phyloP scores from a whole-genome alignment of 2,113 vertebrate genomes.

The Chaetodon auriga region DNA sequence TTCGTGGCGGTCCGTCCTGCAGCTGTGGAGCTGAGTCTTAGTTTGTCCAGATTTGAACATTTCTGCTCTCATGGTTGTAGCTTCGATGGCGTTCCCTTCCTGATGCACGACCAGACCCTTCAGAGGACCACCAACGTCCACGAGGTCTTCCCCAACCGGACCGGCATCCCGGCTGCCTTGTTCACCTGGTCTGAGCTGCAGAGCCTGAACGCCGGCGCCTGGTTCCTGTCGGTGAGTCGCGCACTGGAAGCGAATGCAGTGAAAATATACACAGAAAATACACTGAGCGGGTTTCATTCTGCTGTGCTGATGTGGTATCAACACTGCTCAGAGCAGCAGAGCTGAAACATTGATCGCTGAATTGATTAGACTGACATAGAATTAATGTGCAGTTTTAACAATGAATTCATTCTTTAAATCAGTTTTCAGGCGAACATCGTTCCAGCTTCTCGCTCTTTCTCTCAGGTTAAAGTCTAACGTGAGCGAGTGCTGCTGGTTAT shows the following conservation, averaged over 20 bases:
- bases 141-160: slow-evolving; percentile 83
- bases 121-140: slow-evolving; percentile 90
- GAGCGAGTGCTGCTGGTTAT: too few relatives aligned
- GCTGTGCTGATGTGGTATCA: not conserved
- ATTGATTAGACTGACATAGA: not conserved
- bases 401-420: too few relatives aligned
- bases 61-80: slow-evolving; percentile 71
- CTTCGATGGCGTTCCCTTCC: slow-evolving; percentile 90
- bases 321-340: not conserved
- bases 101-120: slow-evolving; percentile 93
- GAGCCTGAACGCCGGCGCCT: slow-evolving; percentile 89
- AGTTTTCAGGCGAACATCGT: too few relatives aligned
- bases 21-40: too few relatives aligned
- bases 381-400: too few relatives aligned
- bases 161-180: slow-evolving; percentile 56
- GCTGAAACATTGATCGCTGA: too few relatives aligned
- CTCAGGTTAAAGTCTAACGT: not conserved
- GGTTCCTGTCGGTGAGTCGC: slow-evolving; percentile 88
- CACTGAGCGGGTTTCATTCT: not conserved
- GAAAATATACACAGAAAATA: too few relatives aligned
- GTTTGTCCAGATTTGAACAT: too few relatives aligned
- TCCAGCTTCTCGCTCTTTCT: too few relatives aligned
- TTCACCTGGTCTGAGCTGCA: slow-evolving; percentile 88
- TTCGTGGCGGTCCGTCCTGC: too few relatives aligned
- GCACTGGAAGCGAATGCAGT: too few relatives aligned